These are phyloP conservation scores for Triplophysa rosa DNA, from an alignment of 2,113 vertebrate genomes.

Conservation along the genomic window DNA sequence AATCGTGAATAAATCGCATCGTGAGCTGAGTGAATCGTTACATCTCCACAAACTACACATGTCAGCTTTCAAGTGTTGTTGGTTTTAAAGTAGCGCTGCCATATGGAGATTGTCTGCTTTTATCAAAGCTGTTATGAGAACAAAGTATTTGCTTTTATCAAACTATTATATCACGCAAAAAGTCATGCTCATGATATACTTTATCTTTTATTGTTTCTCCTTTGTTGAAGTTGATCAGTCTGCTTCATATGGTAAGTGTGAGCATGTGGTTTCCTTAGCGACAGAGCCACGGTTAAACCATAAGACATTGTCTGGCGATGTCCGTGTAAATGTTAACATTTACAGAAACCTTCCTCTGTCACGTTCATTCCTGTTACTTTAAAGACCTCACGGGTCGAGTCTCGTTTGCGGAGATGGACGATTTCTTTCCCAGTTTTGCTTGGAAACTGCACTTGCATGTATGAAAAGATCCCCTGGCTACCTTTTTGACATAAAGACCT, in stretches of 20 bases:
- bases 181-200: conserved; percentile 19
- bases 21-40: no score
- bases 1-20: no score
- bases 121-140: no score
- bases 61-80: background rate
- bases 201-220: conserved; percentile 64
- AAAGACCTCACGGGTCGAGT: background rate
- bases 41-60: no score
- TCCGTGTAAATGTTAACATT: conserved; percentile 40
- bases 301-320: conserved; percentile 46
- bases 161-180: background rate
- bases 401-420: background rate
- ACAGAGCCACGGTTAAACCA: conserved; percentile 41
- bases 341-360: conserved; percentile 9
- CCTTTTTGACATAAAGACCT: background rate
- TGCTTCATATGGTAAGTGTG: conserved; percentile 77
- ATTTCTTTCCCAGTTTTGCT: background rate
- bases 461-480: background rate
- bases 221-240: conserved; percentile 78
- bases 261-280: conserved; percentile 61
- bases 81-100: background rate
- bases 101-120: background rate
- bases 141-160: background rate
- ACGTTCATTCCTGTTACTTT: background rate
- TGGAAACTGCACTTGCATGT: conserved; percentile 21